Evolutionary conservation across 2,888 invertebrate genomes (phyloP), one percentile per base, ranked within the genome.

Genomic region (Mythimna impura): DNA sequence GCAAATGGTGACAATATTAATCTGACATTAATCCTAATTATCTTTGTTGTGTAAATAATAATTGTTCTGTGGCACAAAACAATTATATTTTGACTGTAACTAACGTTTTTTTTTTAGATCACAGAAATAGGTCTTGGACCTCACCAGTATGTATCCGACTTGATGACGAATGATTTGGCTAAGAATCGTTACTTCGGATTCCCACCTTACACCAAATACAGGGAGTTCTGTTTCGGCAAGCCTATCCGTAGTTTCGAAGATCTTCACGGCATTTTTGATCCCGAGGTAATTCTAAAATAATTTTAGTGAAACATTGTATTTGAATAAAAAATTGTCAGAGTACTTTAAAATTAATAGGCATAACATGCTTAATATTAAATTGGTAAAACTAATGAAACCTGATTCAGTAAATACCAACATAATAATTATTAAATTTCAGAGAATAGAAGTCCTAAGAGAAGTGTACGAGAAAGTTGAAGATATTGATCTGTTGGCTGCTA

Each of bases 401-500:
- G 47, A 14, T 47, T 47, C 10, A 40, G 12, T 54, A 50, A 0
- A 25, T 30, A 3, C 12, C 17, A 25, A 61, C 3, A 12, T 8
- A 20, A 6, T 30, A 2, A 12, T 73, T 58, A 50, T 40, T 14
- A 47, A 0, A 50, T 87, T 87, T n/a, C 88, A 94, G 94, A 89
- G 91, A 81, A 84, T 93, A 17, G 92, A 93, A 76, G 72, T 89
- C 0, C 84, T 94, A 4, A 89, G 83, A 77, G 85, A 85, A 0
- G 69, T 87, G 0, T 94, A 94, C 71, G 86, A 90, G 8, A 97
- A 97, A 91, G 98, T 98, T 7, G 97, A 97, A 78, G 99, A 99
- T 91, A 98, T 99, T 67, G 99, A 99, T 94, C 96, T 99, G n/a
- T 98, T 98, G 97, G 98, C 98, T 54, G 99, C 98, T 47, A 98